These are phyloP conservation scores for Mesocricetus auratus DNA, from an alignment of 2,113 vertebrate genomes.

Conservation along the genomic window DNA sequence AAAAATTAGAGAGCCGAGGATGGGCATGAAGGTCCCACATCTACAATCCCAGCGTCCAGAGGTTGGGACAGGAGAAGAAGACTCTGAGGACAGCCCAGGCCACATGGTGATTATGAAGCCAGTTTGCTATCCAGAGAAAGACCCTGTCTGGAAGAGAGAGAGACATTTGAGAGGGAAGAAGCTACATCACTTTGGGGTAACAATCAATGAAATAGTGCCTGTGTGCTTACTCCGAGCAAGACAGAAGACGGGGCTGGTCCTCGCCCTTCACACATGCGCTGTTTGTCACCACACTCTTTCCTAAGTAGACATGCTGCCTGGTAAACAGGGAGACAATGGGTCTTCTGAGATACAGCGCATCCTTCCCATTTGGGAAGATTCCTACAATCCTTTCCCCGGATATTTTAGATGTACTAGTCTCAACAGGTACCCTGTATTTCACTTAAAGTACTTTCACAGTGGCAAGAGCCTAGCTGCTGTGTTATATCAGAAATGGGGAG, in stretches of 20 bases:
- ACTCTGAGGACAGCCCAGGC: background rate
- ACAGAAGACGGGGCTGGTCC: background rate
- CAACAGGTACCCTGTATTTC: background rate
- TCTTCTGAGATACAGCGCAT: background rate
- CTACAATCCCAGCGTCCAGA: background rate
- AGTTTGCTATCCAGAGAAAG: background rate
- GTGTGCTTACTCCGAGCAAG: background rate
- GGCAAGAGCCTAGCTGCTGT: too few species aligned
- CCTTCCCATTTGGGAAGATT: background rate
- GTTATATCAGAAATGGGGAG: too few species aligned
- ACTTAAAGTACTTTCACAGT: too few species aligned
- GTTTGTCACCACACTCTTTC: background rate
- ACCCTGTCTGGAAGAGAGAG: background rate
- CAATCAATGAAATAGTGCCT: background rate
- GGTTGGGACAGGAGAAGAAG: too few species aligned
- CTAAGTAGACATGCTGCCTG: background rate
- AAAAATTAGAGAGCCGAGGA: background rate
- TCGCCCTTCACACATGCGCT: background rate
- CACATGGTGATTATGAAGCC: too few species aligned
- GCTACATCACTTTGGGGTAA: background rate
- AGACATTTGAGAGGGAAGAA: background rate
- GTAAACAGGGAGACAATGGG: background rate
- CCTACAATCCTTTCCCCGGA: background rate
- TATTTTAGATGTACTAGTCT: constrained; percentile 23
- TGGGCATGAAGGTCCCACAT: too few species aligned